phyloP scores from a whole-genome alignment of 2,888 invertebrate species.

The Mythimna ferrago region DNA sequence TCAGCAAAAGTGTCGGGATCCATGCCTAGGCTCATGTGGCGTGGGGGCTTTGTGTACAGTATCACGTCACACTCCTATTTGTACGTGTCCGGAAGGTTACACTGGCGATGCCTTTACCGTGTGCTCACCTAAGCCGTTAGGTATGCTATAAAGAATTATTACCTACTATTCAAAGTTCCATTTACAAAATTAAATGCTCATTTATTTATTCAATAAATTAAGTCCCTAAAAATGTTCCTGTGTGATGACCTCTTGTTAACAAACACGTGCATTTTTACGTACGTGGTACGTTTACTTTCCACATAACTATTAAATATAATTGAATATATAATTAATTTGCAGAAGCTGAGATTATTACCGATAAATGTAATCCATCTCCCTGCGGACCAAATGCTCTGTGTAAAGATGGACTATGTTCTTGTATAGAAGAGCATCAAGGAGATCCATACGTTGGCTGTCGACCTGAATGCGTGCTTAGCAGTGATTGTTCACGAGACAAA shows the following conservation, averaged over 20 bases:
- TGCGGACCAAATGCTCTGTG: constrained; percentile 92
- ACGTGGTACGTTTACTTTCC: background rate
- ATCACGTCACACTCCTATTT: constrained; percentile 93
- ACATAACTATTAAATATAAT: background rate
- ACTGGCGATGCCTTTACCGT: constrained; percentile 92
- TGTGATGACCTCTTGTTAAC: background rate
- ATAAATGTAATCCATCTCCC: constrained; percentile 92
- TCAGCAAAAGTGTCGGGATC: constrained; percentile 93
- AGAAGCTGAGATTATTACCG: constrained; percentile 75
- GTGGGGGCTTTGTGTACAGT: constrained; percentile 91
- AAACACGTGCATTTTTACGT: no score
- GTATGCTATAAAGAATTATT: constrained; percentile 66
- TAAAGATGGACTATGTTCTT: constrained; percentile 90
- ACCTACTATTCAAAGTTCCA: background rate
- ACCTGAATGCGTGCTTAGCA: constrained; percentile 93
- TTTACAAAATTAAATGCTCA: background rate
- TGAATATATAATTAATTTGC: constrained; percentile 29
- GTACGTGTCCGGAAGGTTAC: constrained; percentile 93
- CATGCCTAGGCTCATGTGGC: constrained; percentile 93
- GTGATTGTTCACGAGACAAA: constrained; percentile 92
- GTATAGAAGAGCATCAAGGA: constrained; percentile 91
- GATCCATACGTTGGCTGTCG: constrained; percentile 93
- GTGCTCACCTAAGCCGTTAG: constrained; percentile 85
- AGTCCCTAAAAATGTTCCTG: background rate
- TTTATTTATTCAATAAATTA: background rate